Percentiles rank a stretch among this genome's conserved stretches.
phyloP scores from a whole-genome alignment of 2,797 vertebrate species.

The Alosa sapidissima region DNA sequence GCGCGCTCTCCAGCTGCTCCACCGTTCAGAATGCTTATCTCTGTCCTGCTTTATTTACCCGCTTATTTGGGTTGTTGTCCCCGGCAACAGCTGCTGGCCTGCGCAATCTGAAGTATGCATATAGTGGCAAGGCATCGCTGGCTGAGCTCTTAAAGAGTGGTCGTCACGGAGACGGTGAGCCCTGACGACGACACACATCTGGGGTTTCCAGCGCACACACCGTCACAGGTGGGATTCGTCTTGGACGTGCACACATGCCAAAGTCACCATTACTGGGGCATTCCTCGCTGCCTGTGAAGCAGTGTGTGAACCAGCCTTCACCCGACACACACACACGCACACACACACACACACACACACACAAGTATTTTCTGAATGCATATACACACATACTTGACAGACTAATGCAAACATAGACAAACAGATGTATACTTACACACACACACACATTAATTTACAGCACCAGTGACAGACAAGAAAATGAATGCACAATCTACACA shows the following conservation, averaged over 20 bases:
- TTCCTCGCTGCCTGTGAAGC: conserved; percentile 17
- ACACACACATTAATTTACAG: conserved; percentile 1
- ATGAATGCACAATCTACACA: background rate
- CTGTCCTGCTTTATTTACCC: conserved; percentile 14
- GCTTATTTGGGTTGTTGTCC: conserved; percentile 32
- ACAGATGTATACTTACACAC: background rate
- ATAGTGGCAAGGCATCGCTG: background rate
- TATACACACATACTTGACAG: background rate
- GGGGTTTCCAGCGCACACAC: conserved; percentile 22
- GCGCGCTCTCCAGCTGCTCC: background rate
- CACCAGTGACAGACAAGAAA: background rate
- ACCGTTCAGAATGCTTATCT: background rate
- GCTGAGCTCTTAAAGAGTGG: background rate
- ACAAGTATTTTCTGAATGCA: background rate
- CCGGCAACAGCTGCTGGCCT: conserved; percentile 6
- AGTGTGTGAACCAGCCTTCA: conserved; percentile 25
- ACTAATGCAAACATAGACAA: conserved; percentile 6
- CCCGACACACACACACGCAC: background rate
- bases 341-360: background rate
- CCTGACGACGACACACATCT: conserved; percentile 24
- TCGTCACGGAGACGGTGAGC: conserved; percentile 15
- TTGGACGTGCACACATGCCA: conserved; percentile 12
- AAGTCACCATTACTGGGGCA: conserved; percentile 30
- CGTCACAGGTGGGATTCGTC: conserved; percentile 32
- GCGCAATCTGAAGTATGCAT: background rate